Percentiles rank a stretch among this genome's conserved stretches.
Evolutionary conservation across 92 coral and sea anemone species (phyloP).

Genomic region (Heliopora coerulea): DNA sequence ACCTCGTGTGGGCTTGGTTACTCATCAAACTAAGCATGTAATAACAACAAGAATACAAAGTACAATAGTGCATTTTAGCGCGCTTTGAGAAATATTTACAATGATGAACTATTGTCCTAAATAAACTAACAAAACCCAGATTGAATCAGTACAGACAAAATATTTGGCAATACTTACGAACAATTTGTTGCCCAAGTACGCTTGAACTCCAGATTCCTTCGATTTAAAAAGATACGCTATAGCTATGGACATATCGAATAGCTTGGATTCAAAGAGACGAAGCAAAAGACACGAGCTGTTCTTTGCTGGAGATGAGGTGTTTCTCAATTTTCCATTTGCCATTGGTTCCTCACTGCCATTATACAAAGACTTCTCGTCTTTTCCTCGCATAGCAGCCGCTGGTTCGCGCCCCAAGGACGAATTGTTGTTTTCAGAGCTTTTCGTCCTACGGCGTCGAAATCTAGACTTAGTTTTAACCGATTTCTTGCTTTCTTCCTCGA

Average conservation of each 20-base stretch:
- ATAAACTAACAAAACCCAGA: neutral
- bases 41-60: too few relatives aligned
- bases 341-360: neutral
- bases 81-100: too few relatives aligned
- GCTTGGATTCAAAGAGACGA: conserved; percentile 88
- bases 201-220: conserved; percentile 91
- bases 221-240: conserved; percentile 94
- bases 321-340: conserved; percentile 3
- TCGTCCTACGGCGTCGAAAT: conserved; percentile 13
- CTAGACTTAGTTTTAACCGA: conserved; percentile 7
- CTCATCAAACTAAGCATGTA: too few relatives aligned
- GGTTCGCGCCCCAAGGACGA: neutral
- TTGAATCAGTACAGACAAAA: too few relatives aligned
- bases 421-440: conserved; percentile 36
- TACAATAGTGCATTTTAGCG: too few relatives aligned
- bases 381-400: neutral
- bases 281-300: conserved; percentile 49
- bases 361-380: neutral
- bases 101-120: neutral
- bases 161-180: conserved; percentile 98
- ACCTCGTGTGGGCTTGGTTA: too few relatives aligned
- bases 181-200: conserved; percentile 94
- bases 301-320: neutral
- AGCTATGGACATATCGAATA: conserved; percentile 98
- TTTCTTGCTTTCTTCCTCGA: conserved; percentile 46